These are phyloP conservation scores for Alexandromys fortis DNA, from an alignment of 2,113 vertebrate genomes.

Conservation along the genomic window DNA sequence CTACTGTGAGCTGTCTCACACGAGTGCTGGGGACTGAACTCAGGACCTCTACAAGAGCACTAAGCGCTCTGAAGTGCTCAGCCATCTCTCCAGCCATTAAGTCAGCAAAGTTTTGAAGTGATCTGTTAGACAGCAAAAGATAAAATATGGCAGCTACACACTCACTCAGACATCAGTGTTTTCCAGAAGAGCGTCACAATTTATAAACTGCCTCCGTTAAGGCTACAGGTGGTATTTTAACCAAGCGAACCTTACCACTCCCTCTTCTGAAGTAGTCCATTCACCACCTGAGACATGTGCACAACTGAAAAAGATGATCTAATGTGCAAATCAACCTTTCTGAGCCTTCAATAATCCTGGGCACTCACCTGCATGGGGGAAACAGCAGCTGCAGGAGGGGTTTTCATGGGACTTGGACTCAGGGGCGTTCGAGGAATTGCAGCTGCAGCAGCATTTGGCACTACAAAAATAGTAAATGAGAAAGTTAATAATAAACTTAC, in stretches of 20 bases:
- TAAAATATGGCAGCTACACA: background rate
- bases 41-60: background rate
- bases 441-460: slow-evolving; percentile 87
- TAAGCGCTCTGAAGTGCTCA: background rate
- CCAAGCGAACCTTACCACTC: background rate
- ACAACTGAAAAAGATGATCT: background rate
- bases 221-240: background rate
- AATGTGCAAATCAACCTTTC: background rate
- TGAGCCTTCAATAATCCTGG: too few species aligned
- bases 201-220: background rate
- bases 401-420: slow-evolving; percentile 97
- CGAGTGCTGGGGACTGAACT: background rate
- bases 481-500: background rate
- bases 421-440: slow-evolving; percentile 94
- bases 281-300: background rate
- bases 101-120: background rate
- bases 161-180: background rate
- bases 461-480: slow-evolving; percentile 69
- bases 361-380: slow-evolving; percentile 95
- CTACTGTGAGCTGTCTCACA: background rate
- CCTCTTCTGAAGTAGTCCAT: background rate
- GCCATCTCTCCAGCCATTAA: background rate
- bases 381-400: slow-evolving; percentile 95
- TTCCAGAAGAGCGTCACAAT: background rate
- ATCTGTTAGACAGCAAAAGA: background rate